Evolutionary conservation across 1,140 invertebrate genomes (phyloP).

Genomic region (honey bee (Apis mellifera)): Amel_HAv3.1 CM009933.2:7506501-7507000

Average conservation of each 20-base stretch:
- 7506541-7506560: neutral
- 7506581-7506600: neutral
- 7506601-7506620: constrained; percentile 48
- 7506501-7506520: constrained; percentile 47
- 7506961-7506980: neutral
- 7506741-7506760: neutral
- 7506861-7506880: neutral
- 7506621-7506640: neutral
- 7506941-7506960: neutral
- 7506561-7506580: neutral
- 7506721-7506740: neutral
- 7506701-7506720: constrained; percentile 11
- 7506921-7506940: neutral
- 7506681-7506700: constrained; percentile 32
- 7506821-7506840: neutral
- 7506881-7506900: neutral
- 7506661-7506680: neutral
- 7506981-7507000: constrained; percentile 36
- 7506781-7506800: constrained; percentile 18
- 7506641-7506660: constrained; percentile 5
- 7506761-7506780: neutral
- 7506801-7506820: neutral
- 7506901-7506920: neutral
- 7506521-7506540: constrained; percentile 6
- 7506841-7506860: neutral